These are phyloP conservation scores for Automeris io DNA, from an alignment of 2,888 invertebrate species.

Conservation along the genomic window DNA sequence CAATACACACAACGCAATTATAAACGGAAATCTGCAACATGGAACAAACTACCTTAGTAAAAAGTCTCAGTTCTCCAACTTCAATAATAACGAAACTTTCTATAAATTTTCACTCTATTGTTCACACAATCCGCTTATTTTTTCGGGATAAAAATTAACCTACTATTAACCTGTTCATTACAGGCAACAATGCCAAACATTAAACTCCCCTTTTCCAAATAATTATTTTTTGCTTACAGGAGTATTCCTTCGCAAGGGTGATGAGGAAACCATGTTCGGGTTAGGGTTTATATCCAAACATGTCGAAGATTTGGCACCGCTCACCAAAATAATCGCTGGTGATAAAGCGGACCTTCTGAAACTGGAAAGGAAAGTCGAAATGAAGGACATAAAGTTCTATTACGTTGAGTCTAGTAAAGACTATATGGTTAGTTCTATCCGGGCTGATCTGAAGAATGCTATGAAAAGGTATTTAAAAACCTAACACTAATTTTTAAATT, in stretches of 20 bases:
- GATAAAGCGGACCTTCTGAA: constrained; percentile 74
- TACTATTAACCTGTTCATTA: no score
- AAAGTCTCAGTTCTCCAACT: no score
- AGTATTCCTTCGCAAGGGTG: constrained; percentile 82
- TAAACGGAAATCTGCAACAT: no score
- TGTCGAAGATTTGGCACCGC: constrained; percentile 86
- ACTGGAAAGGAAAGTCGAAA: constrained; percentile 79
- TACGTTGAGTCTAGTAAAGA: constrained; percentile 88
- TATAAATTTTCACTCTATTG: no score
- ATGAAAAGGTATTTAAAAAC: constrained; percentile 78
- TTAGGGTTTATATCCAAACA: constrained; percentile 91
- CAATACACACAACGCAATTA: no score
- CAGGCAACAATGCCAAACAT: no score
- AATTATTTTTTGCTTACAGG: constrained; percentile 61
- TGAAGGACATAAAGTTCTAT: constrained; percentile 81
- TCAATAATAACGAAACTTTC: no score
- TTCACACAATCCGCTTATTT: no score
- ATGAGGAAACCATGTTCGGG: constrained; percentile 83
- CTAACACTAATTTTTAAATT: no score
- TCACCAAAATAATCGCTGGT: constrained; percentile 82
- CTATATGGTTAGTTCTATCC: constrained; percentile 82
- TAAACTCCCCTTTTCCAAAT: no score
- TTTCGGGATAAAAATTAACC: no score
- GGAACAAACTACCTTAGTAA: no score
- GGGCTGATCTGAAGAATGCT: constrained; percentile 79